Percentiles rank a stretch among this genome's conserved stretches.
These are phyloP conservation scores for Chromis chromis DNA, from an alignment of 2,797 vertebrate species.

Conservation along the genomic window DNA sequence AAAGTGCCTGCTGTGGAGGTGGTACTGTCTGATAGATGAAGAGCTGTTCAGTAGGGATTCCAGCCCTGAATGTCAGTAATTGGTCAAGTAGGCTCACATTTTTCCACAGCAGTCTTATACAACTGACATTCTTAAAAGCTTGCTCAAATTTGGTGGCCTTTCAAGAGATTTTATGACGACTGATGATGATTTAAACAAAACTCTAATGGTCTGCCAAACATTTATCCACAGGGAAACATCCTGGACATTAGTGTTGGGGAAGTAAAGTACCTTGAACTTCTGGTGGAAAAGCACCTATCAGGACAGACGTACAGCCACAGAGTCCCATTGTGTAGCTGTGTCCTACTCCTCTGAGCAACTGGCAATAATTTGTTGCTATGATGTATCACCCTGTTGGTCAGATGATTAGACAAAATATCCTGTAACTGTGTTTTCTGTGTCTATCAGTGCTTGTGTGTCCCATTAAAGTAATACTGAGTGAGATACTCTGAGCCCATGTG, in stretches of 20 bases:
- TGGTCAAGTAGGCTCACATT: not conserved
- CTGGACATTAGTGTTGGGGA: not conserved
- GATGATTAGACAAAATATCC: constrained; percentile 51
- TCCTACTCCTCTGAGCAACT: constrained; percentile 30
- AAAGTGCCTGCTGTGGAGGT: not conserved
- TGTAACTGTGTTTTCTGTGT: constrained; percentile 47
- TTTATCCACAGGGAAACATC: not conserved
- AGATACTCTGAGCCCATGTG: constrained; percentile 3
- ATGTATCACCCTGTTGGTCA: constrained; percentile 20
- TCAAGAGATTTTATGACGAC: not conserved
- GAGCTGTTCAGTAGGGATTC: not conserved
- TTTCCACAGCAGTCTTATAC: not conserved
- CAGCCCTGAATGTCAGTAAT: not conserved
- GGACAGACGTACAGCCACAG: not conserved
- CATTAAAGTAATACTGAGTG: not conserved
- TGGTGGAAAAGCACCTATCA: not conserved
- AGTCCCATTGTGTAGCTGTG: constrained; percentile 9
- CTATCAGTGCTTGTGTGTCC: constrained; percentile 10
- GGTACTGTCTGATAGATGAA: not conserved
- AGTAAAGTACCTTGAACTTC: not conserved
- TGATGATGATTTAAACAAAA: not conserved
- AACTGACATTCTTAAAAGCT: not conserved
- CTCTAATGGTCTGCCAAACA: not conserved
- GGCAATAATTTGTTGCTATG: constrained; percentile 4
- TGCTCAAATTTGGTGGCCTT: not conserved